Percentiles rank a stretch among this genome's conserved stretches.
Evolutionary conservation across 2,888 invertebrate species (phyloP).

Genomic region (Parelbella ahira): DNA sequence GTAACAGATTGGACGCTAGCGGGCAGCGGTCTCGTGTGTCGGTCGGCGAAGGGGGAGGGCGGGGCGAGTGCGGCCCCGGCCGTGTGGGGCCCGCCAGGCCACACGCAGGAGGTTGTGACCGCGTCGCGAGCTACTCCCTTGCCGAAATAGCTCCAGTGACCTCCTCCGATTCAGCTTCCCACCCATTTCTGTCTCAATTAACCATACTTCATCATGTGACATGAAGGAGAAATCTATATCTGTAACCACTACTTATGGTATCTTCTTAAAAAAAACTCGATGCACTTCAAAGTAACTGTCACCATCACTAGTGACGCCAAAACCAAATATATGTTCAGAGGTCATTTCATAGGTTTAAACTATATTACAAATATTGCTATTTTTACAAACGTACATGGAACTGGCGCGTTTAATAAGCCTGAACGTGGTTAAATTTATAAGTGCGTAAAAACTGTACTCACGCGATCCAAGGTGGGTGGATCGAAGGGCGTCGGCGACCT

Average conservation of each 20-base stretch:
- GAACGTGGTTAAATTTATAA: conserved; percentile 27
- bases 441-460: conserved; percentile 64
- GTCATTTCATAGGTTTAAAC: neutral
- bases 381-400: conserved; percentile 7
- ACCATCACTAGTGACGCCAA: conserved; percentile 1
- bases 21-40: conserved; percentile 75
- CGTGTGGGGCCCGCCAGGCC: conserved; percentile 81
- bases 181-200: conserved; percentile 37
- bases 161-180: conserved; percentile 45
- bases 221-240: neutral
- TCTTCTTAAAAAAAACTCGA: conserved; percentile 3
- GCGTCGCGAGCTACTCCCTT: conserved; percentile 77
- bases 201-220: neutral
- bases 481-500: conserved; percentile 79
- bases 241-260: no score
- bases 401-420: conserved; percentile 5
- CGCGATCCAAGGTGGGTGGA: conserved; percentile 79
- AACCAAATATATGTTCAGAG: conserved; percentile 9
- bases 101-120: conserved; percentile 82
- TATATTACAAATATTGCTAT: conserved; percentile 3
- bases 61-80: conserved; percentile 77
- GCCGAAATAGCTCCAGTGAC: conserved; percentile 67
- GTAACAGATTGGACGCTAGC: conserved; percentile 75
- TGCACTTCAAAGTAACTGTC: conserved; percentile 1
- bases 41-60: conserved; percentile 79